Evolutionary conservation across 2,797 vertebrate species (phyloP).

Genomic region (Poeciliopsis gracilis): DNA sequence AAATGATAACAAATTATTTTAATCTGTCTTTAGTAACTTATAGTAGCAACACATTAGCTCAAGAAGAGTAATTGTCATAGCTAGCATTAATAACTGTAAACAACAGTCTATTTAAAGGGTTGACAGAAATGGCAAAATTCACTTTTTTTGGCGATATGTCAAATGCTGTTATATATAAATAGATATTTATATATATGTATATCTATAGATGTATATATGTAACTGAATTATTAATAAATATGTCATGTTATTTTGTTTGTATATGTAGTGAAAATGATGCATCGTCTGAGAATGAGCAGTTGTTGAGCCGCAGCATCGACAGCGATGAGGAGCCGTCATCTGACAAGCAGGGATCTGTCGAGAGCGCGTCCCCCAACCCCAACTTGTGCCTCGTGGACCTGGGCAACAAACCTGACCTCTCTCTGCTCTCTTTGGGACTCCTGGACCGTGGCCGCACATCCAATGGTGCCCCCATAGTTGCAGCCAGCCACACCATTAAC

Average conservation of each 20-base stretch:
- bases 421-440: conserved; percentile 92
- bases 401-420: conserved; percentile 85
- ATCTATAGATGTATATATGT: too few relatives aligned
- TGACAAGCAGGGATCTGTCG: conserved; percentile 88
- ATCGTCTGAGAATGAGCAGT: conserved; percentile 96
- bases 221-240: background rate
- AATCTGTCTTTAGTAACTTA: too few relatives aligned
- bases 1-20: background rate
- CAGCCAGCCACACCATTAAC: conserved; percentile 46
- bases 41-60: too few relatives aligned
- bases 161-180: too few relatives aligned
- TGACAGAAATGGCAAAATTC: too few relatives aligned
- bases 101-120: too few relatives aligned
- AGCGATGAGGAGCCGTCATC: conserved; percentile 94
- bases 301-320: conserved; percentile 95
- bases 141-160: too few relatives aligned
- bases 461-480: conserved; percentile 56
- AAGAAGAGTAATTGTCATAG: too few relatives aligned
- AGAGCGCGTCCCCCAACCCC: conserved; percentile 47
- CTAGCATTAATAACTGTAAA: too few relatives aligned
- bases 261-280: conserved; percentile 92
- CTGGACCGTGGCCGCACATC: conserved; percentile 86
- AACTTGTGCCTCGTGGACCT: conserved; percentile 68
- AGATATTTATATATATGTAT: too few relatives aligned
- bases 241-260: conserved; percentile 11